Evolutionary conservation across 2,113 vertebrate genomes (phyloP), one percentile per base, ranked within the genome.

Genomic region (Paramormyrops kingsleyae): DNA sequence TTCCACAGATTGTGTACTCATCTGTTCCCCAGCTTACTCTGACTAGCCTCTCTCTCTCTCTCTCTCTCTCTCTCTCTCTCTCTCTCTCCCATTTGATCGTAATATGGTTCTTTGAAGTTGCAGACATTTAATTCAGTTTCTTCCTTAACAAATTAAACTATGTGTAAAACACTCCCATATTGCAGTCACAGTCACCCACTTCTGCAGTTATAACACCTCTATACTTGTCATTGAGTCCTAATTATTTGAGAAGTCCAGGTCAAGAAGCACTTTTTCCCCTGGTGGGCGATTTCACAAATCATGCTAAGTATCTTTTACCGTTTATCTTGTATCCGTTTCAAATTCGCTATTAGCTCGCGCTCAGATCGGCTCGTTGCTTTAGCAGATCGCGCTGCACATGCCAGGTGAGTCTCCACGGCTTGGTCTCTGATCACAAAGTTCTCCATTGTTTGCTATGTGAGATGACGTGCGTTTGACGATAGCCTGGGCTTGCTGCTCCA

Each of bases 1-100:
- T 87, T 53, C 85, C 50, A 87, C 84, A 87, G 85, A 87, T 87
- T 87, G 85, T 56, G n/a, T 47, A 87, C 49, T 87, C 85, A 87
- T 87, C 85, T 87, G 50, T 87, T 87, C n/a, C 27, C 85, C 50
- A 50, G 49, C 50, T 56, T 35, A 53, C 85, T 53, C 49, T 87
- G n/a, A 24, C 47, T 52, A 27, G 13, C 47, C 47, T 31, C 44
- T 24, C 31, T 53, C 52, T 52, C 70, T 27, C 70, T 77, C 9
- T 77, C 21, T 59, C 53, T 50, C 49, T 53, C 85, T 31, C 44
- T 24, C 31, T 21, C 52, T 19, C 52, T 53, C 52, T 21, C 70
- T 77, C 56, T 24, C 56, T 52, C 50, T 56, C 85, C 27, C 35
- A 39, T 87, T 87, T 87, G 27, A 87, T 87, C 31, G 31, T 87